Evolutionary conservation across 2,797 vertebrate genomes (phyloP), one percentile per base, ranked within the genome.

Genomic region (Amphiprion clarkii): DNA sequence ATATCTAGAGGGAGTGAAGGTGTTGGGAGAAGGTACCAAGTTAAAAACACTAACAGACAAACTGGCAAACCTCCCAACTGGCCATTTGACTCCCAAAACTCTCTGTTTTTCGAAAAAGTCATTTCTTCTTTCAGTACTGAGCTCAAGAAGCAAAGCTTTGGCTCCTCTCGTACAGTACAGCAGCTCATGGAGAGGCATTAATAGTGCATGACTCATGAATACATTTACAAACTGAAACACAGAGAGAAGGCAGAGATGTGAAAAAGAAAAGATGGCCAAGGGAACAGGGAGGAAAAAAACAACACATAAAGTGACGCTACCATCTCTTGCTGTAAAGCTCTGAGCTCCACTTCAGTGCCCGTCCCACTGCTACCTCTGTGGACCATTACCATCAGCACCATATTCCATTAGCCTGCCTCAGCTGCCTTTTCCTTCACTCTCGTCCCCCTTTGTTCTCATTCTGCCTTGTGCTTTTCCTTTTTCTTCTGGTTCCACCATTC

Each of bases 351-450:
- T 72, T 56, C 27, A 63, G 48, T 44, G 60, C 29, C 57, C 53
- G 36, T 63, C 6, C 71, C 67, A 60, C 67, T 3, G 1, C 8
- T 46, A 49, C 27, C 56, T 65, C 78, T 63, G 29, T 52, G 69
- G 58, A 67, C 74, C 67, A 65, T 62, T 39, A 63, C 54, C 51
- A 65, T 71, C 76, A 67, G 52, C 21, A 48, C 67, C 4, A 6
- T 60, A 71, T 77, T 79, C 71, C 79, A 85, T 81, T 68, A 74
- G 59, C 67, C 48, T 14, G 31, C 46, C n/a, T 67, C 25, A 29
- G 51, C 53, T 39, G 27, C 52, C 42, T 60, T 48, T 36, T 33
- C 62, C 1, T 36, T 19, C 23, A 19, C 69, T 63, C 52, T 33
- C n/a, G 53, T 33, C 52, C 19, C 54, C 39, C 44, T 62, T 52